A percentile compares a stretch with the other conserved stretches of the same genome.
These are phyloP conservation scores for Metopolophium dirhodum DNA, from an alignment of 1,140 invertebrate species.

Conservation along the genomic window DNA sequence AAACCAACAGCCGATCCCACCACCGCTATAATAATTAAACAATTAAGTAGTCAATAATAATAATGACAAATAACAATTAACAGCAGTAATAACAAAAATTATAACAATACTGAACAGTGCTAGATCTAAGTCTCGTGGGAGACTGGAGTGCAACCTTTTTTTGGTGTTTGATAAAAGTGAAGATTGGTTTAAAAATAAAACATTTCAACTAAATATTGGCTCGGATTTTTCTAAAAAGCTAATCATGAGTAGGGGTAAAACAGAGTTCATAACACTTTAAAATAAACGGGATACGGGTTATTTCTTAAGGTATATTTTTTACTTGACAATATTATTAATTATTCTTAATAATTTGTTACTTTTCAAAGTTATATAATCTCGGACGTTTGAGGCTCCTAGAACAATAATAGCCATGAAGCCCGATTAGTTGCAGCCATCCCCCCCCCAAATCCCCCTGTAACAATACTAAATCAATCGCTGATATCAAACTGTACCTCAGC, in stretches of 20 bases:
- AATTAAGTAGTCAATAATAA: neutral
- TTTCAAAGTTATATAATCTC: neutral
- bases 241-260: neutral
- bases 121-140: too few relatives aligned
- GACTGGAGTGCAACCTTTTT: neutral
- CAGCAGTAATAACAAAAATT: too few relatives aligned
- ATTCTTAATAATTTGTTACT: neutral
- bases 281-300: neutral
- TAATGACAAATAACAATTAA: too few relatives aligned
- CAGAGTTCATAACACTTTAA: neutral
- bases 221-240: neutral
- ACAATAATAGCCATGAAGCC: neutral
- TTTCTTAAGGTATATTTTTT: neutral
- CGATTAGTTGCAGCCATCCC: neutral
- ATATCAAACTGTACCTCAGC: neutral
- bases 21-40: too few relatives aligned
- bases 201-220: neutral
- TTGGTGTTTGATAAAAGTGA: neutral
- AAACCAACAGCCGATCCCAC: neutral
- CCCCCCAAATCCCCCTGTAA: too few relatives aligned
- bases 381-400: neutral
- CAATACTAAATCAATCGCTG: neutral
- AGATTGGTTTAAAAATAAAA: neutral
- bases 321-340: neutral
- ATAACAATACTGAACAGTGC: too few relatives aligned